A percentile compares a stretch with the other conserved stretches of the same genome.
These are phyloP conservation scores for Xanthostigma xanthostigma DNA, from an alignment of 2,888 invertebrate genomes.

Conservation along the genomic window DNA sequence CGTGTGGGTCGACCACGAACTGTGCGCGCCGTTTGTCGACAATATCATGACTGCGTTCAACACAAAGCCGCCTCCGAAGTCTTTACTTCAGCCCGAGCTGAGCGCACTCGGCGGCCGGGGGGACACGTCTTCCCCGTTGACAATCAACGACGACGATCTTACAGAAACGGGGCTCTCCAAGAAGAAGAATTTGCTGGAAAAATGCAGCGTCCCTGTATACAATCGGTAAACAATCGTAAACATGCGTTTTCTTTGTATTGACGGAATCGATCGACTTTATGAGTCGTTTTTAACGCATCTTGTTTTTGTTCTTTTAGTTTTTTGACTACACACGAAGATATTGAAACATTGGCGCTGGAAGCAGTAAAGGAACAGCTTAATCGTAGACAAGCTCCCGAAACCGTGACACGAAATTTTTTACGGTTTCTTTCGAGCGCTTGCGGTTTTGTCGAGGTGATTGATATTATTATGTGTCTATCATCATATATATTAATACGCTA, in stretches of 20 bases:
- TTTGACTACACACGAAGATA: slow-evolving; percentile 42
- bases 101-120: slow-evolving; percentile 33
- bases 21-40: slow-evolving; percentile 81
- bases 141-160: slow-evolving; percentile 38
- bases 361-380: slow-evolving; percentile 78
- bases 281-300: background rate
- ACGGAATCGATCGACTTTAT: background rate
- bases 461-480: slow-evolving; percentile 5
- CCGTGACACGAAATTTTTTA: slow-evolving; percentile 77
- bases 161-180: slow-evolving; percentile 38
- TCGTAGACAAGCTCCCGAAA: slow-evolving; percentile 70
- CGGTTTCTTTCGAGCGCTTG: slow-evolving; percentile 71
- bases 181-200: slow-evolving; percentile 7
- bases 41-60: slow-evolving; percentile 78
- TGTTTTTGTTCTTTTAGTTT: slow-evolving; percentile 29
- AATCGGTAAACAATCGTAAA: background rate
- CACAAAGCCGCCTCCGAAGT: slow-evolving; percentile 60
- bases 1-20: slow-evolving; percentile 84
- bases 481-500: slow-evolving; percentile 18
- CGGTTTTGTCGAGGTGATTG: slow-evolving; percentile 62
- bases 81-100: slow-evolving; percentile 46
- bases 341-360: slow-evolving; percentile 72
- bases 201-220: slow-evolving; percentile 1
- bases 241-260: background rate
- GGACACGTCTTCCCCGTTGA: slow-evolving; percentile 28